phyloP scores from a whole-genome alignment of 1,140 invertebrate genomes.

The Drosophila kohkoa region DNA sequence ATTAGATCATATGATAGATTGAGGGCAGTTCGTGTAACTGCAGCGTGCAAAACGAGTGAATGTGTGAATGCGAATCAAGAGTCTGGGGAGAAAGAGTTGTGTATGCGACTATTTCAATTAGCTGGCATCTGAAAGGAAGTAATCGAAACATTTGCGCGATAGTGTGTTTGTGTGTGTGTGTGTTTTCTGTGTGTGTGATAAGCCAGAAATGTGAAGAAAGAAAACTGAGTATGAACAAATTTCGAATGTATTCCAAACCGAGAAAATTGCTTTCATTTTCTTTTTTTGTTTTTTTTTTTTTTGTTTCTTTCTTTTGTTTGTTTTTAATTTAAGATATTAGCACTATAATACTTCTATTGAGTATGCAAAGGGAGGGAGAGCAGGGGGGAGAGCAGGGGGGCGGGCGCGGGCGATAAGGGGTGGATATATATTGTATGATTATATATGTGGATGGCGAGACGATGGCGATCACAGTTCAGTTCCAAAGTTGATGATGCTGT shows the following conservation, averaged over 20 bases:
- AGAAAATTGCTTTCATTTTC: slow-evolving; percentile 5
- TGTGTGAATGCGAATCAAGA: not conserved
- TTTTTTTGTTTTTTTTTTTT: slow-evolving; percentile 8
- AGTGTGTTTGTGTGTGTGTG: not conserved
- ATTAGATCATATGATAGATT: slow-evolving; percentile 23
- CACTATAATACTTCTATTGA: slow-evolving; percentile 41
- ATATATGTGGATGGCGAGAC: slow-evolving; percentile 3
- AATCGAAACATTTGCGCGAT: slow-evolving; percentile 5
- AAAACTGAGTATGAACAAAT: slow-evolving; percentile 20
- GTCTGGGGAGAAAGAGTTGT: not conserved
- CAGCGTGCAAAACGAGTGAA: not conserved
- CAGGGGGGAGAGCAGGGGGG: not conserved
- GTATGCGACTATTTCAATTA: slow-evolving; percentile 17
- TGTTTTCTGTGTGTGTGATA: slow-evolving; percentile 20
- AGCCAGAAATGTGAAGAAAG: slow-evolving; percentile 11
- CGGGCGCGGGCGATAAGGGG: not conserved
- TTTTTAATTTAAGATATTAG: slow-evolving; percentile 30
- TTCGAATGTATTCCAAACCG: slow-evolving; percentile 16
- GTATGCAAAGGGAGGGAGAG: not conserved
- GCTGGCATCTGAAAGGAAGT: slow-evolving; percentile 6
- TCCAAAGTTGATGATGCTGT: slow-evolving; percentile 53
- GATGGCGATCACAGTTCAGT: slow-evolving; percentile 72
- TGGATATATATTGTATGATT: not conserved
- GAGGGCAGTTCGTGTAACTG: slow-evolving; percentile 6
- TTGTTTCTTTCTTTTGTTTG: slow-evolving; percentile 8